Base-by-base conservation (phyloP, 1,140 invertebrate species). In the Pteromalus puparum region DNA sequence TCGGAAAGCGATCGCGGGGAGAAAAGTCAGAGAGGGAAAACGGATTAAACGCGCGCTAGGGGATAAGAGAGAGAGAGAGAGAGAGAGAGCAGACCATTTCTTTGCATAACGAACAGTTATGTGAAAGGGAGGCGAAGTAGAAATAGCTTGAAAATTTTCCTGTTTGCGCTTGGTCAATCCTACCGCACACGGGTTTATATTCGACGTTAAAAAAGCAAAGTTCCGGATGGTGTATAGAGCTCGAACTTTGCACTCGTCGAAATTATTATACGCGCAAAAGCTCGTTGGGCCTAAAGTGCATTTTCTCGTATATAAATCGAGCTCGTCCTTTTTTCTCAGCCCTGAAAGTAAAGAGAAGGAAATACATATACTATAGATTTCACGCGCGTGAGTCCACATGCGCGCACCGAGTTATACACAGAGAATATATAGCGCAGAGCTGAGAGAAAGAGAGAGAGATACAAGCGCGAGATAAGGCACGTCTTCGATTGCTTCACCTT, bases 401-500 rank as follows among this genome's bases (percentile, higher is more conserved):
- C 30, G 65, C 74, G 53, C 72, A 12, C 67, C 78, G 77, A 87
- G 48, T 85, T 82, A 83, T 61, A 61, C 53, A 67, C 18, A 76
- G 70, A n/a, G 30, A 42, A 9, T 42, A 42, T 42, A 42, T 61
- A n/a, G 30, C 30, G 30, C 30, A 34, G 3, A 34, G 30, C 30
- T 5, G 30, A 15, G 15, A 61, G 7, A 67, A 38, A 74, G 77
- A 76, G 67, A 75, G 68, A 82, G 74, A 89, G 87, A 89, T 90
- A 89, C 87, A 87, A 87, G 85, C 77, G 65, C 72, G 86, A 90
- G 90, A 90, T 89, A 88, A 87, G 82, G 88, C 89, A 90, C 89
- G 90, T 88, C 87, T 89, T 88, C 88, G 89, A 91, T 92, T 91
- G 89, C 89, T 90, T 90, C 88, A 61, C 70, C 24, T 42, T 70